Conservation (phyloP, 2,797 vertebrate genomes). For the Rhodeus uyekii region DNA sequence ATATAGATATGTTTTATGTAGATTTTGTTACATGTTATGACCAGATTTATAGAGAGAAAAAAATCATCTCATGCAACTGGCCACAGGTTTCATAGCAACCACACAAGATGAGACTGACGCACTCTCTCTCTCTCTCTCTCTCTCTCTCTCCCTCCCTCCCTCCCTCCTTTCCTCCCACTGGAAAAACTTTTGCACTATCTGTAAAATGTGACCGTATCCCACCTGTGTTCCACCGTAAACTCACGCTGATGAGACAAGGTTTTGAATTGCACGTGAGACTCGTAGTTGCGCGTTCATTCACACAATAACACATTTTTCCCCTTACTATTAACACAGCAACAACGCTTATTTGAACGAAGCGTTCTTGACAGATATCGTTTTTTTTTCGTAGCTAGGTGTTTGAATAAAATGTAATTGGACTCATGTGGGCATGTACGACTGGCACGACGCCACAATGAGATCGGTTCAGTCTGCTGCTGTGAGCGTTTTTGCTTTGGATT, state of each 20-base stretch:
- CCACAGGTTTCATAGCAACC: not conserved
- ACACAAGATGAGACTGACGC: not conserved
- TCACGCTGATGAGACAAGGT: not conserved
- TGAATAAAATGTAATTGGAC: not conserved
- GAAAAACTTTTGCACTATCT: not conserved
- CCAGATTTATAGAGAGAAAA: not conserved
- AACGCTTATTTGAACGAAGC: not conserved
- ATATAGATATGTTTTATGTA: not conserved
- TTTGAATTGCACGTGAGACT: not conserved
- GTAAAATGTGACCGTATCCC: not conserved
- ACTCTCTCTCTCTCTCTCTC: not conserved
- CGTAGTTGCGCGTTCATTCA: not conserved
- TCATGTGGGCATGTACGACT: not conserved
- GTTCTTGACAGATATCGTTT: not conserved
- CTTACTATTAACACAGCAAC: not conserved
- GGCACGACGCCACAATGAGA: not conserved
- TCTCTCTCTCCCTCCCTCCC: not conserved
- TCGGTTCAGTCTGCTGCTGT: not conserved
- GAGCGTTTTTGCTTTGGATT: not conserved
- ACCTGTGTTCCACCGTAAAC: not conserved
- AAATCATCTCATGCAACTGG: not conserved
- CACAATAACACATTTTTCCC: not conserved
- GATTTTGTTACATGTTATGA: not conserved
- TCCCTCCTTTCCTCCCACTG: not conserved
- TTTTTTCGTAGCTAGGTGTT: not conserved